Evolutionary conservation across 2,797 vertebrate genomes (phyloP).

Genomic region (Gila robusta): DNA sequence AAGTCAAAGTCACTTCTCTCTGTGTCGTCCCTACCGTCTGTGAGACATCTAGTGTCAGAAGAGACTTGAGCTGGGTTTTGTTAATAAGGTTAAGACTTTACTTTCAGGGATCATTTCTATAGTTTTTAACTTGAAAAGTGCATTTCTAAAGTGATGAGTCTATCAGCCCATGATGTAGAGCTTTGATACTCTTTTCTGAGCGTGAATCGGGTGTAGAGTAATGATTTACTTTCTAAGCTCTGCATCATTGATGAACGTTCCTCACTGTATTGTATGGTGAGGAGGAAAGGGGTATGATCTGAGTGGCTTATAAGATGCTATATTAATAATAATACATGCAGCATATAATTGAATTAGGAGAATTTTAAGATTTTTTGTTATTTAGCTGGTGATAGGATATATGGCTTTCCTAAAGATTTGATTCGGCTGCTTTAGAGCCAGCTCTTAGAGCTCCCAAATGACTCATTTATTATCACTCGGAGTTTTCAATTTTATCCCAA

Average conservation of each 20-base stretch:
- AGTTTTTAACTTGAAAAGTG: constrained; percentile 73
- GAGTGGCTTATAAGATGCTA: constrained; percentile 34
- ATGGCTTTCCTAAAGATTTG: too few species aligned
- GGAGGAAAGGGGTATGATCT: constrained; percentile 61
- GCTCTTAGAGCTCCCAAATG: too few species aligned
- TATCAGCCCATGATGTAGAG: constrained; percentile 72
- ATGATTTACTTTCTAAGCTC: background rate
- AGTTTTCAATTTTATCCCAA: too few species aligned
- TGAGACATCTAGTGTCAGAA: background rate
- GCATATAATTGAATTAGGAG: too few species aligned
- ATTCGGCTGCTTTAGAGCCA: too few species aligned
- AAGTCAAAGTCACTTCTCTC: background rate
- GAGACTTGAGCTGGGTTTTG: background rate
- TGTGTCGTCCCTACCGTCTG: background rate
- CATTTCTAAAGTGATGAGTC: constrained; percentile 71
- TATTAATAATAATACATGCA: too few species aligned
- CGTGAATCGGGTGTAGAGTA: constrained; percentile 57
- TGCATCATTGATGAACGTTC: constrained; percentile 69
- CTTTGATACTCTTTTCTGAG: constrained; percentile 57
- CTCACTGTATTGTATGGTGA: background rate
- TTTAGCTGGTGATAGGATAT: too few species aligned
- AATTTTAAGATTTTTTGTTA: too few species aligned
- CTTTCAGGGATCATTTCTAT: constrained; percentile 85
- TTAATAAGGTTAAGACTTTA: constrained; percentile 70
- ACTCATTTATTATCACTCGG: too few species aligned